Evolutionary conservation across 2,888 invertebrate genomes (phyloP).

Genomic region (Agonopterix arenella): DNA sequence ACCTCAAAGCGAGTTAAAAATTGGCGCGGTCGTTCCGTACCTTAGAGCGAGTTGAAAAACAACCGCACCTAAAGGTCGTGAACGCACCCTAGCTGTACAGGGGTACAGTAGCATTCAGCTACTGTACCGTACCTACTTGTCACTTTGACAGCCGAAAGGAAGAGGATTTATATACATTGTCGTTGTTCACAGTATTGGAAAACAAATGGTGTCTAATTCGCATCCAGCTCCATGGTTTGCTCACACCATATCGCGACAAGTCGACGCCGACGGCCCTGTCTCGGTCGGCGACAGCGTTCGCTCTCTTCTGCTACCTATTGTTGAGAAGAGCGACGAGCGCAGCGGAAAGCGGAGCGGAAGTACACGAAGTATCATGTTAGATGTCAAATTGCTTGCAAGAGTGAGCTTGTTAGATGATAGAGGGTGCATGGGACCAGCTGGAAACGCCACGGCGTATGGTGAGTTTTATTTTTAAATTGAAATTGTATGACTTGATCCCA

Average conservation of each 20-base stretch:
- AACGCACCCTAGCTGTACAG: too few relatives aligned
- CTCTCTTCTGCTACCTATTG: constrained; percentile 42
- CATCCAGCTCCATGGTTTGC: constrained; percentile 59
- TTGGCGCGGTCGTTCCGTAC: too few relatives aligned
- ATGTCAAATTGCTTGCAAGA: constrained; percentile 49
- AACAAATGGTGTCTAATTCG: constrained; percentile 58
- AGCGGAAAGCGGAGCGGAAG: constrained; percentile 13
- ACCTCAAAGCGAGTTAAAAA: too few relatives aligned
- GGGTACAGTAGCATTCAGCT: too few relatives aligned
- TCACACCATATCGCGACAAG: constrained; percentile 34
- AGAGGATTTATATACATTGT: neutral
- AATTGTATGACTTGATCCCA: too few relatives aligned
- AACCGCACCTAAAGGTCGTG: too few relatives aligned
- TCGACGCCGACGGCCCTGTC: constrained; percentile 39
- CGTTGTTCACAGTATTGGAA: constrained; percentile 44
- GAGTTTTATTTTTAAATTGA: constrained; percentile 12
- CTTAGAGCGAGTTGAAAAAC: too few relatives aligned
- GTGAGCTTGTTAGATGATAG: constrained; percentile 56
- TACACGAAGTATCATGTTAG: constrained; percentile 24
- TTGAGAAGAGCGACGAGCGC: constrained; percentile 26
- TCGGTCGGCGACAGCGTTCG: constrained; percentile 31
- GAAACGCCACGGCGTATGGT: constrained; percentile 61
- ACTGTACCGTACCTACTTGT: too few relatives aligned
- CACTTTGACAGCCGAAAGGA: too few relatives aligned
- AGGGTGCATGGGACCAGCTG: constrained; percentile 53